Base-by-base conservation (phyloP, 2,888 invertebrate species). In the Trachelus iudaicus region DNA sequence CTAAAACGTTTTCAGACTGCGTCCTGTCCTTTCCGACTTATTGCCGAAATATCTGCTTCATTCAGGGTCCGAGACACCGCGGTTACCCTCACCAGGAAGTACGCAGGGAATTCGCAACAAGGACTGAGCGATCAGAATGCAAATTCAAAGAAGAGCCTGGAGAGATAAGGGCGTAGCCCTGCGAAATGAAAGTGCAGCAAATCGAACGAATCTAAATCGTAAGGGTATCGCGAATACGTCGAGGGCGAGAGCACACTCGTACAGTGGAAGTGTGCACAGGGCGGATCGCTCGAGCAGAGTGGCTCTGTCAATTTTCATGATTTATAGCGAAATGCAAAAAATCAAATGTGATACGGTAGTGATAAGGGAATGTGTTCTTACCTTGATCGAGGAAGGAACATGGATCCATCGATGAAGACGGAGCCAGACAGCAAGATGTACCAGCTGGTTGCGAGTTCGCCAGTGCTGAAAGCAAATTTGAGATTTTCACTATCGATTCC, bases 381-480 rank as follows among this genome's bases (percentile, higher is more conserved):
- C 96, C 95, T 95, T 92, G 95, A 95, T 85, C 95, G 93, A n/a
- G 96, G 96, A 83, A 96, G 93, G 90, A 95, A 96, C 95, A 97
- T 96, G 85, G 96, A 96, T 74, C 96, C 96, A 91, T 96, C 96
- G 92, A 97, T 96, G 93, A 96, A 96, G 77, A 97, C 96, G 31
- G 96, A 96, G 76, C 97, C 97, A 71, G 95, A 95, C 79, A 97
- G 93, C 77, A 97, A 92, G 87, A 97, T 95, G 92, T 96, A 97
- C 96, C 96, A 97, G 90, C 96, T 96, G 84, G 95, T 95, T 83
- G 95, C 95, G 86, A 96, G 90, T 92, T 97, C 96, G 35, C 96
- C 96, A 82, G 96, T 95, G 89, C 96, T 97, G 92, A 80, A 93
- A 92, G 88, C 74, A 71, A 71, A 71, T 71, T 71, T 2, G 12